phyloP scores from a whole-genome alignment of 2,797 vertebrate genomes.

The Trematomus bernacchii region DNA sequence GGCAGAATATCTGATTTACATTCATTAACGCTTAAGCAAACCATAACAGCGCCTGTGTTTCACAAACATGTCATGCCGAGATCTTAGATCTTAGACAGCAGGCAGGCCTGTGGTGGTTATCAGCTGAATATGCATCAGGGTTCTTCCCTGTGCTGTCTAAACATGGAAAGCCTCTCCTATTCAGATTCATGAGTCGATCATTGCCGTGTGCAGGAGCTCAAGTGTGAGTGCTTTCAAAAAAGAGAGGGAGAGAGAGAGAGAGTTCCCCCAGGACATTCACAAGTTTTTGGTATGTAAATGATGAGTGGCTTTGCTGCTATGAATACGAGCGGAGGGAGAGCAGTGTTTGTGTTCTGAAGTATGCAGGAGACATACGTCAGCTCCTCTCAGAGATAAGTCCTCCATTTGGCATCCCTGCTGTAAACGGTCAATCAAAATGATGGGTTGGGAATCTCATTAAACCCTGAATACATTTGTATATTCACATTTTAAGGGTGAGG shows the following conservation, averaged over 20 bases:
- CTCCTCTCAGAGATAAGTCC: constrained; percentile 37
- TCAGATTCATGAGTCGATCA: constrained; percentile 70
- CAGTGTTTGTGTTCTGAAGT: constrained; percentile 47
- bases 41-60: constrained; percentile 20
- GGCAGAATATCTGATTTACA: constrained; percentile 7
- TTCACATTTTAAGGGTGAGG: background rate
- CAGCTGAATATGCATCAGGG: constrained; percentile 62
- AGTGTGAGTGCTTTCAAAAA: constrained; percentile 53
- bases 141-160: constrained; percentile 61
- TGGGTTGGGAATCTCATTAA: constrained; percentile 50
- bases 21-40: constrained; percentile 30
- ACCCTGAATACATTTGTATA: constrained; percentile 22
- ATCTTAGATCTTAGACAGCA: constrained; percentile 49
- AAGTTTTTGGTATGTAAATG: constrained; percentile 79
- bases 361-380: constrained; percentile 60
- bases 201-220: constrained; percentile 54
- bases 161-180: constrained; percentile 66
- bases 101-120: constrained; percentile 33
- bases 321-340: constrained; percentile 34
- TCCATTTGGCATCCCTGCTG: constrained; percentile 37
- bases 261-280: constrained; percentile 69
- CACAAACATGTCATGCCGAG: constrained; percentile 44
- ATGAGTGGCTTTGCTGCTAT: constrained; percentile 51
- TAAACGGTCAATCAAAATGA: constrained; percentile 28
- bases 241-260: constrained; percentile 3